Evolutionary conservation across 1,140 invertebrate species (phyloP), one percentile per base, ranked within the genome.

Genomic region (Portunus trituberculatus): DNA sequence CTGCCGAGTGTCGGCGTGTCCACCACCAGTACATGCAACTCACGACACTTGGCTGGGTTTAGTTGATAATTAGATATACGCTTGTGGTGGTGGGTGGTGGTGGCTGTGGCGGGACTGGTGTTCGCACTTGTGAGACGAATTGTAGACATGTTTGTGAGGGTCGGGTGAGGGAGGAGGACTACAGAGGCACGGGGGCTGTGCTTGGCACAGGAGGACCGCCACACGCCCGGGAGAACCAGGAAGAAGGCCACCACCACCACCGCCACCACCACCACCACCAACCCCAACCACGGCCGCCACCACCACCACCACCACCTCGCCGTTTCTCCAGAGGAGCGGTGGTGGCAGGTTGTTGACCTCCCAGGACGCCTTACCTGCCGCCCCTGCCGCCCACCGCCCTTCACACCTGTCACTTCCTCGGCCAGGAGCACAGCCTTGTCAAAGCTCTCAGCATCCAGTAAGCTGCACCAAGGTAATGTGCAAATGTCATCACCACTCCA

Each of bases 321-420:
- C 93, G 93, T 94, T 95, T 95, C 94, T 93, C 91, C 91, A 92
- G 84, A 95, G 94, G 94, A 90, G 94, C 90, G 94, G 91, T 95
- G 94, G 94, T 95, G 94, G 91, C 91, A 88, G 94, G 90, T 92
- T 92, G 94, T 92, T 89, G 90, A 92, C 91, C 84, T 92, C 84
- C 28, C 83, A 95, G 48, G 90, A 86, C 94, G 76, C 89, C 91
- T 45, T 88, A 82, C 93, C 93, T 94, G 67, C 93, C 88, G 83
- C 91, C 94, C 88, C 94, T 84, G 39, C 94, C 94, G 52, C 45
- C 94, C 76, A 82, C 82, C 89, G 52, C n/a, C 67, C 93, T 90
- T 90, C 59, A 67, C 87, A 90, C 87, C 88, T 88, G 67, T 82
- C 88, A 67, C 59, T 91, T 67, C 39, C 88, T 45, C 48, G 82